Conservation (phyloP, 2,888 invertebrate genomes). For the Nomada ruficornis region DNA sequence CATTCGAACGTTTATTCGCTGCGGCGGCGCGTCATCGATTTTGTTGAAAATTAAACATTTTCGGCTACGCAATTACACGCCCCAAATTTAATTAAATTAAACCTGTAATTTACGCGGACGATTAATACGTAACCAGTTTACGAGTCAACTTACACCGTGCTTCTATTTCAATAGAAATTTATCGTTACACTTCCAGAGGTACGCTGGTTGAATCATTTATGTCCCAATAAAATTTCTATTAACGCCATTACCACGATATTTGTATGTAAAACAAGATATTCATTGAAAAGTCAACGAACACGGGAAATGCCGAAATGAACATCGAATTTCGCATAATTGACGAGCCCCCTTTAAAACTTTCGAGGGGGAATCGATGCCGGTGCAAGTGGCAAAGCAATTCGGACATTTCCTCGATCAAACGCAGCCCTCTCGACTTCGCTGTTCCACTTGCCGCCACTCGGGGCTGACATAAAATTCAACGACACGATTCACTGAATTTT, state of each 20-base stretch:
- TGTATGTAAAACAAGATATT: too few species aligned
- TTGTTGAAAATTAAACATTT: slow-evolving; percentile 18
- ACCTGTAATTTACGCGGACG: slow-evolving; percentile 33
- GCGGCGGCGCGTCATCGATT: neutral
- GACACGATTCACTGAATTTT: slow-evolving; percentile 37
- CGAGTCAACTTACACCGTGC: slow-evolving; percentile 15
- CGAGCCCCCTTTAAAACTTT: neutral
- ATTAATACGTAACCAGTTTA: slow-evolving; percentile 32
- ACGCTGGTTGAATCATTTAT: slow-evolving; percentile 34
- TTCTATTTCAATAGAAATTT: slow-evolving; percentile 30
- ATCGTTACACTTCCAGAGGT: neutral
- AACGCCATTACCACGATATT: slow-evolving; percentile 8
- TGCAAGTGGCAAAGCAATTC: slow-evolving; percentile 2
- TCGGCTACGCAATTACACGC: slow-evolving; percentile 23
- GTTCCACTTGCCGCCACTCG: slow-evolving; percentile 40
- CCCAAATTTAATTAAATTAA: slow-evolving; percentile 40
- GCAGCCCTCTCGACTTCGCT: slow-evolving; percentile 28
- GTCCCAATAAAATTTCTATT: slow-evolving; percentile 24
- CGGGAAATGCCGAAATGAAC: neutral
- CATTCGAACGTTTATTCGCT: neutral
- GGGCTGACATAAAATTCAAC: slow-evolving; percentile 57
- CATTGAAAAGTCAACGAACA: neutral
- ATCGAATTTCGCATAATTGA: slow-evolving; percentile 22
- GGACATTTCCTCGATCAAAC: slow-evolving; percentile 24
- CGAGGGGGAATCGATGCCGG: slow-evolving; percentile 6